Evolutionary conservation across 2,888 invertebrate species (phyloP), one percentile per base, ranked within the genome.

Genomic region (Drosophila planitibia): DNA sequence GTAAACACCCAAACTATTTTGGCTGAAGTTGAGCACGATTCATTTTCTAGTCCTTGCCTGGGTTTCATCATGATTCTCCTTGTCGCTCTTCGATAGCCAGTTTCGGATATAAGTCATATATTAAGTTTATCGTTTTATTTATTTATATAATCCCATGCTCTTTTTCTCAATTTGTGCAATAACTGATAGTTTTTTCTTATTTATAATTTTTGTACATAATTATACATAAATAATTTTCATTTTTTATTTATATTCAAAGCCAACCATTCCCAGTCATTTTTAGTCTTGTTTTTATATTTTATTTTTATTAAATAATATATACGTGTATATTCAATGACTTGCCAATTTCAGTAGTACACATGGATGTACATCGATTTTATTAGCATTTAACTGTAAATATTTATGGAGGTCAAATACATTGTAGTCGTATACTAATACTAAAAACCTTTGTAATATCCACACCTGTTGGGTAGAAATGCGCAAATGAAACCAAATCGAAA

Each of bases 41-140:
- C 7, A 16, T 22, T 55, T 54, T 74, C 82, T 85, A 85, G 85
- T 85, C 85, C 44, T 70, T 57, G 44, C n/a, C 44, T 54, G 64
- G 30, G 51, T 53, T 70, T 73, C 49, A 35, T 41, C 44, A 49
- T 49, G 41, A 53, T 55, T 66, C 37, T 49, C 44, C 7, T 53
- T 16, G 19, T 51, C 44, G 61, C 37, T 66, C 37, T 41, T 57
- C 39, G n/a, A 33, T 59, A 53, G 32, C 66, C 68, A 75, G 65
- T 76, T 69, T 76, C 53, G 52, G 65, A 59, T 35, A 2, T 44
- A 54, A 30, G 25, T 57, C 33, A n/a, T 39, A 19, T 71, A 28
- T 61, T 54, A 49, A 52, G 22, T 62, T 65, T 25, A 25, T 41
- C 44, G 22, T 52, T 22, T 54, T 54, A 52, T 65, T 53, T 65